Conservation (phyloP, 1,140 invertebrate genomes). For the Whitmania pigra region DNA sequence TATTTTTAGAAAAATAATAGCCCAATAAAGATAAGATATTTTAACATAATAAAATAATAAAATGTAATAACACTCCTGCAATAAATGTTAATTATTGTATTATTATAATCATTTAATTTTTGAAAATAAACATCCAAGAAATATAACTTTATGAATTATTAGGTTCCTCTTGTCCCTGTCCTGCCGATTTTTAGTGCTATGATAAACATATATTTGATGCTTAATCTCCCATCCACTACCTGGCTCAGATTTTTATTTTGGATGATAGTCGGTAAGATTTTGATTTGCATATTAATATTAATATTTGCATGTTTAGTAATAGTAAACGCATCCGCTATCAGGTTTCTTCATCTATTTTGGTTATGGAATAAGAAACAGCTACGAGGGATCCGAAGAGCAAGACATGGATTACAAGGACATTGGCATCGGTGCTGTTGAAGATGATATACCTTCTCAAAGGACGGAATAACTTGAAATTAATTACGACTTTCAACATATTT, state of each 20-base stretch:
- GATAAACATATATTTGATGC: conserved; percentile 70
- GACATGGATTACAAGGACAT: not conserved
- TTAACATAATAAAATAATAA: no score
- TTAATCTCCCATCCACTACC: conserved; percentile 61
- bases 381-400: not conserved
- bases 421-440: no score
- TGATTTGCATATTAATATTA: conserved; percentile 3
- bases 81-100: no score
- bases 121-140: no score
- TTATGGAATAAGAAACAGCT: not conserved
- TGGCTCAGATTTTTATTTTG: conserved; percentile 68
- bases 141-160: not conserved
- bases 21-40: no score
- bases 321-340: not conserved
- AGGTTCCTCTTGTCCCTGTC: conserved; percentile 70
- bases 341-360: conserved; percentile 10
- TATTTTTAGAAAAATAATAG: no score
- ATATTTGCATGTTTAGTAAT: not conserved
- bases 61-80: no score
- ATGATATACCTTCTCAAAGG: no score
- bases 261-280: conserved; percentile 50
- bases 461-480: no score
- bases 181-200: conserved; percentile 65
- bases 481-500: no score
- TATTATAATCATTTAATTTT: no score